These are phyloP conservation scores for Diplogasteroides magnus DNA, from an alignment of 1,140 invertebrate genomes.

Conservation along the genomic window DNA sequence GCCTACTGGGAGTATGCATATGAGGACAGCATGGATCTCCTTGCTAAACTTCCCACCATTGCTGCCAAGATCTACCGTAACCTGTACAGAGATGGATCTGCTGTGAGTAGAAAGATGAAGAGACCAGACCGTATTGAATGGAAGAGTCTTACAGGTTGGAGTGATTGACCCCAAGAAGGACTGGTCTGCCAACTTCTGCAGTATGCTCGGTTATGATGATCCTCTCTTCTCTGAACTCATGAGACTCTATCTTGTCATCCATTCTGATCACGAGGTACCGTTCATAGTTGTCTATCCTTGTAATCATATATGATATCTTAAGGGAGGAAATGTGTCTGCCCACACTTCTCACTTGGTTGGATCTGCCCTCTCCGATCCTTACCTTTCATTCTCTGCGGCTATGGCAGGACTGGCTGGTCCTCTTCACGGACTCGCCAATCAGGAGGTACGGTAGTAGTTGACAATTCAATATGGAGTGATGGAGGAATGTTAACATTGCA, in stretches of 20 bases:
- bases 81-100: constrained; percentile 76
- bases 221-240: constrained; percentile 82
- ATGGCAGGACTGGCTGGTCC: constrained; percentile 91
- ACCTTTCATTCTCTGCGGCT: constrained; percentile 84
- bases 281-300: not conserved
- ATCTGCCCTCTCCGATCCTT: constrained; percentile 87
- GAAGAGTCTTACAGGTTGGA: constrained; percentile 62
- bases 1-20: constrained; percentile 78
- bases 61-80: constrained; percentile 91
- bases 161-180: constrained; percentile 82
- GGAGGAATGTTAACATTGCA: constrained; percentile 58
- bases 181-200: constrained; percentile 87
- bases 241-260: constrained; percentile 89
- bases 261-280: constrained; percentile 61
- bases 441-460: constrained; percentile 60
- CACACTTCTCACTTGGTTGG: constrained; percentile 90
- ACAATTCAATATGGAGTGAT: constrained; percentile 2
- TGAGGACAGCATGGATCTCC: constrained; percentile 72
- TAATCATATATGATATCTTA: not conserved
- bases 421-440: constrained; percentile 89
- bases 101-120: constrained; percentile 4
- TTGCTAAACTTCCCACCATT: constrained; percentile 87
- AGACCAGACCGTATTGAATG: not conserved
- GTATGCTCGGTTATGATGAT: constrained; percentile 85
- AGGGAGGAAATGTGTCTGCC: constrained; percentile 80